phyloP scores from a whole-genome alignment of 2,113 vertebrate genomes.

The Caloenas nicobarica region DNA sequence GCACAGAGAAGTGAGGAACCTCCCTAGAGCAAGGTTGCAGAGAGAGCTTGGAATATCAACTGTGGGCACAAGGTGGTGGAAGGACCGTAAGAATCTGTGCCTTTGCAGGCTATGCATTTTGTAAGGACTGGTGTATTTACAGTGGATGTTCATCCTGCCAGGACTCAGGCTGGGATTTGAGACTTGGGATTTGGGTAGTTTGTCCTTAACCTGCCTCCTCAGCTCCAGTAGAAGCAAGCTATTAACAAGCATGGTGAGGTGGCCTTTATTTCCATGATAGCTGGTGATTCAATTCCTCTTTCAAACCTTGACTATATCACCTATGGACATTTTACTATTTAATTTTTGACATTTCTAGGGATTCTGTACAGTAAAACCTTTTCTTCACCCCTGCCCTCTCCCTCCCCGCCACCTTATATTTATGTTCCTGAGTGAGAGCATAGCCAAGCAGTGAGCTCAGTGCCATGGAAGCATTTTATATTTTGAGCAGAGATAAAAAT shows the following conservation, averaged over 20 bases:
- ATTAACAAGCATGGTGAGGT: not conserved
- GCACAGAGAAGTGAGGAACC: not conserved
- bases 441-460: slow-evolving; percentile 45
- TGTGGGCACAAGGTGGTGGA: not conserved
- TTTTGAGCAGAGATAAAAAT: slow-evolving; percentile 71
- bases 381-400: not conserved
- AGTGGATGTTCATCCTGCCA: not conserved
- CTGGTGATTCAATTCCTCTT: not conserved
- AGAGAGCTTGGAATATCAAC: not conserved
- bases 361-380: not conserved
- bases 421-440: not conserved
- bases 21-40: not conserved
- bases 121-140: not conserved
- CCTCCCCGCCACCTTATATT: not conserved
- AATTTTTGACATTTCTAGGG: slow-evolving; percentile 1
- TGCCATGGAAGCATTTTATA: slow-evolving; percentile 65
- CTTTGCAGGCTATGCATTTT: not conserved
- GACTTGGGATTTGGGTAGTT: not conserved
- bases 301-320: not conserved
- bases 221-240: not conserved
- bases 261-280: not conserved
- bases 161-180: not conserved
- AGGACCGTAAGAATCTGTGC: not conserved
- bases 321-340: not conserved
- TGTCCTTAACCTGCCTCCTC: not conserved